Base-by-base conservation (phyloP, 2,888 invertebrate genomes). In the Pristionchus exspectatus region DNA sequence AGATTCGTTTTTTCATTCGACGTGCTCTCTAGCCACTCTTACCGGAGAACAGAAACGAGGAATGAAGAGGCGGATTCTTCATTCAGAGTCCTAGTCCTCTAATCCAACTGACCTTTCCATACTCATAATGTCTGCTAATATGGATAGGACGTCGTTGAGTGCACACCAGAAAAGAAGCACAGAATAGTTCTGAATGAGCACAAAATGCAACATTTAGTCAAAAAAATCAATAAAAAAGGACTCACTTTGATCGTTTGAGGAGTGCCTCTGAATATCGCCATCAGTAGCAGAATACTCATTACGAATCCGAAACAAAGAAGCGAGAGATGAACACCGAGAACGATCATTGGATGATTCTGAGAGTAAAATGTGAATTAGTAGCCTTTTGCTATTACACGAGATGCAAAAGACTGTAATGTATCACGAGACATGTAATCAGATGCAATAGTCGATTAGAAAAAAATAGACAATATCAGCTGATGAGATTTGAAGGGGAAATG, bases 91-190 rank as follows among this genome's bases (percentile, higher is more conserved):
- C n/a, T 24, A 30, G 12, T 12, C 69, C 30, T 30, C 27, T 30
- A n/a, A n/a, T n/a, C 12, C 1, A 27, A 33, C 10, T 50, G n/a
- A 81, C 81, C 81, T 81, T 54, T 81, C 81, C 81, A 81, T 81
- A 10, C 18, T 50, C 50, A 81, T 50, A 16, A 81, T 30, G 33
- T 81, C 81, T 1, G 50, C 81, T 5, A 18, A 3, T 12, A 81
- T 54, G 14, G 81, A 44, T 7, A 54, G 16, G n/a, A 81, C 0
- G 27, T 81, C 81, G 54, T 81, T 81, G n/a, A 81, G 14, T 3
- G 81, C 81, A 16, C 81, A 44, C 81, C 81, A 81, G 81, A 81
- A 81, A 16, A 81, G 50, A 0, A 81, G 81, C 24, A 81, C 81
- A 2, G 81, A 81, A 27, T 81, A 81, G 50, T 81, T 81, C 81